phyloP scores from a whole-genome alignment of 2,113 vertebrate species.

The Malaclemys terrapin region DNA sequence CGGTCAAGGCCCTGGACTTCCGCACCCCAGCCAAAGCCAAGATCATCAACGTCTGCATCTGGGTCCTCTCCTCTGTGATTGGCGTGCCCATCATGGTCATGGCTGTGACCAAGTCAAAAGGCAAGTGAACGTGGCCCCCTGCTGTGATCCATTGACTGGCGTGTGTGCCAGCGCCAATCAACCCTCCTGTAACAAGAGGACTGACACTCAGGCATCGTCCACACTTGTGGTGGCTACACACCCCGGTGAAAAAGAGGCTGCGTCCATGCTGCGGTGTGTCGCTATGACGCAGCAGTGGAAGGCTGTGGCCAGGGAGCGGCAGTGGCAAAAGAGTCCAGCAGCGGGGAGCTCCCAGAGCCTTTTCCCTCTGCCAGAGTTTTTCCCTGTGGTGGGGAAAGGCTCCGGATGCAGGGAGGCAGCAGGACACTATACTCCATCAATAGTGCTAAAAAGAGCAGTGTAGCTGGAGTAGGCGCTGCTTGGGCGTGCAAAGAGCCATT shows the following conservation, averaged over 20 bases:
- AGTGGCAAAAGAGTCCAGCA: not conserved
- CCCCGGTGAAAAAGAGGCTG: too few relatives aligned
- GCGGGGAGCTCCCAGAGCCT: not conserved
- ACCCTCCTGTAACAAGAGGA: not conserved
- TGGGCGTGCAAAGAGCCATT: not conserved
- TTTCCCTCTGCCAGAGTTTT: not conserved
- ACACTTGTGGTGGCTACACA: not conserved
- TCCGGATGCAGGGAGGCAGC: not conserved
- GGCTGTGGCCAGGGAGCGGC: not conserved
- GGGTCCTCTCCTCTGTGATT: slow-evolving; percentile 92
- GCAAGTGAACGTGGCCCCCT: slow-evolving; percentile 73
- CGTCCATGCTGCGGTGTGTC: rapidly evolving
- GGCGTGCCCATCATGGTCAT: slow-evolving; percentile 95
- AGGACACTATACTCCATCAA: too few relatives aligned
- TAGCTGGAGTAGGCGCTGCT: not conserved
- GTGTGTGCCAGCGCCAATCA: not conserved
- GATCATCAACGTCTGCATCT: slow-evolving; percentile 96
- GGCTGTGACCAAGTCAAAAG: slow-evolving; percentile 89
- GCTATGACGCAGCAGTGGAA: not conserved
- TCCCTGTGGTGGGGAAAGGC: not conserved
- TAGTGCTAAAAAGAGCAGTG: too few relatives aligned
- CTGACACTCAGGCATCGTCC: not conserved
- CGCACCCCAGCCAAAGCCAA: slow-evolving; percentile 95
- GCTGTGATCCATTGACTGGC: not conserved
- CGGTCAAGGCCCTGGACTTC: slow-evolving; percentile 93